phyloP scores from a whole-genome alignment of 2,888 invertebrate species.

The Spodoptera exigua region DNA sequence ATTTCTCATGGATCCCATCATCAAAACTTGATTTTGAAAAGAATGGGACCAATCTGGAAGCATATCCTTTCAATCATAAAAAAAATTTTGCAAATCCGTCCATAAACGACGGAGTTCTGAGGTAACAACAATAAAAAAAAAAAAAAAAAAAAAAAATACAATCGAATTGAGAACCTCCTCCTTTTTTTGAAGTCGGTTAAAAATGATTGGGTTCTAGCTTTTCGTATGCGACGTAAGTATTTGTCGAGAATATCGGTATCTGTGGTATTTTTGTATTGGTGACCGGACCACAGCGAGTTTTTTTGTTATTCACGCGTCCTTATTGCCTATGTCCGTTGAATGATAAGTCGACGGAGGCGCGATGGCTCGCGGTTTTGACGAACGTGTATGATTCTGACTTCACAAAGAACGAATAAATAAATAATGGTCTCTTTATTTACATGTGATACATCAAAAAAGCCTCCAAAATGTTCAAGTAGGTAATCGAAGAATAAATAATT shows the following conservation, averaged over 20 bases:
- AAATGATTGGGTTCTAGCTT: constrained; percentile 42
- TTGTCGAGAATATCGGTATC: constrained; percentile 52
- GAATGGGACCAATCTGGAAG: too few species aligned
- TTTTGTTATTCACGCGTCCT: constrained; percentile 66
- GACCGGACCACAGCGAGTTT: constrained; percentile 57
- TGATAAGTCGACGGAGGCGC: constrained; percentile 54
- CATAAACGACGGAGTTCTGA: too few species aligned
- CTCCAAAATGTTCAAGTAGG: too few species aligned
- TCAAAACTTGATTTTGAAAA: too few species aligned
- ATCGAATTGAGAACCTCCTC: too few species aligned
- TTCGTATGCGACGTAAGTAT: constrained; percentile 50
- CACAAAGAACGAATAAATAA: constrained; percentile 1
- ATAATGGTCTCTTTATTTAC: constrained; percentile 3
- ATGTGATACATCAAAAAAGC: background rate
- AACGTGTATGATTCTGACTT: background rate
- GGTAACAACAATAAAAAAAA: too few species aligned
- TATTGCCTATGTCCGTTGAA: constrained; percentile 65
- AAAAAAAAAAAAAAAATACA: too few species aligned
- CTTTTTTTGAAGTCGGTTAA: too few species aligned
- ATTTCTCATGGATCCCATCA: too few species aligned
- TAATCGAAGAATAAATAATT: too few species aligned
- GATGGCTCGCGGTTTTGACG: constrained; percentile 24
- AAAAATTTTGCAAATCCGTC: too few species aligned
- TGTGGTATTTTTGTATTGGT: constrained; percentile 49
- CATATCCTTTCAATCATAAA: too few species aligned